Base-by-base conservation (phyloP, 1,140 invertebrate genomes). In the Potamilus streckersoni region DNA sequence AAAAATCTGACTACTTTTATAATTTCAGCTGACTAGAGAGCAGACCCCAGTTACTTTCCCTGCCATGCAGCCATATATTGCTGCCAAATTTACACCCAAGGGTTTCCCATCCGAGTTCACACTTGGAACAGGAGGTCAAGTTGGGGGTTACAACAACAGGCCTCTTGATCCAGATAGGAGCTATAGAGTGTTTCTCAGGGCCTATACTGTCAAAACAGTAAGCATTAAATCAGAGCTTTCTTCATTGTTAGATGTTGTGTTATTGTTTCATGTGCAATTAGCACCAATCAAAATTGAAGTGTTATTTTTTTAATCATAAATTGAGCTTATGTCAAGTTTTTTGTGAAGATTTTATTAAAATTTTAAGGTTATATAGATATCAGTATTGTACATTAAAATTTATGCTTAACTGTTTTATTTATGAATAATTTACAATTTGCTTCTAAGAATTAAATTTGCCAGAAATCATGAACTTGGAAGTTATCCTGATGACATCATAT, bases 161-260 rank as follows among this genome's bases (percentile, higher is more conserved):
- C 79, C 79, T 20, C 78, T 89, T 14, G 78, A 87, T 60, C 73
- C 66, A 19, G 82, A 85, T 68, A 73, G 69, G 27, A 71, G 68
- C 15, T 89, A 89, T 68, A 68, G 67, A 67, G 85, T 87, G 6
- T 89, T 89, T 75, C 76, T 89, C 2, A 67, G 87, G 68, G 87
- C 85, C 19, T 85, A 85, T 74, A 84, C 86, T 57, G 85, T 87
- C 14, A 84, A 86, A 71, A 77, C 78, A 72, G 84, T 86, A 79
- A 79, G 79, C 38, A 49, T 8, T 49, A 49, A 8, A 49, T 49
- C 38, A 80, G 15, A 74, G 31, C 27, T n/a, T 38, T 66, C 56
- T 64, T 17, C 49, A 55, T 27, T 69, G 49, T 49, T 49, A 8
- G 38, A 49, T 49, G 38, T 11, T 49, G 38, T 8, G 38, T 49